Base-by-base conservation (phyloP, 1,140 invertebrate species). In the Conopomorpha cramerella region DNA sequence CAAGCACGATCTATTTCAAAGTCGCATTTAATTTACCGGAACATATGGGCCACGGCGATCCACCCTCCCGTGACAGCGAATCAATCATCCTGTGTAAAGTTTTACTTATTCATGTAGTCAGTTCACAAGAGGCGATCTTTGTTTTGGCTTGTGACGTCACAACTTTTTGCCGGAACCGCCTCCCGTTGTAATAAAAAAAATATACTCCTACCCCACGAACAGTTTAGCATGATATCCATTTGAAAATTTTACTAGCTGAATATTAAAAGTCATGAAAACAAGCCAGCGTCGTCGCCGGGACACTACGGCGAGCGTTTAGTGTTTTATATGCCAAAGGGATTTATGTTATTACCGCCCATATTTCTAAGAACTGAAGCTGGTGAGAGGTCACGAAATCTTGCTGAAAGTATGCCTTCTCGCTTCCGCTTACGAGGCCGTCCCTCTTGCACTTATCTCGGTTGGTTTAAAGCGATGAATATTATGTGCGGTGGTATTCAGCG, bases 241-340 rank as follows among this genome's bases (percentile, higher is more conserved):
- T n/a, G n/a, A n/a, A n/a, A n/a, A 51, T 47, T 49, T 46, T 46
- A 51, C 51, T 46, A 35, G 35, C 39, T 16, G 31, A 42, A 41
- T 39, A 43, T 51, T 48, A 41, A n/a, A 34, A 39, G 34, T 36
- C 39, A 38, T 53, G 48, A 51, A 54, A 54, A 49, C 41, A 41
- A 34, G 37, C 37, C 29, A 38, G 18, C 27, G 36, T 31, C 51
- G n/a, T n/a, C n/a, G n/a, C n/a, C n/a, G 50, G 56, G 58, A 66
- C 55, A 57, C 61, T 62, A 59, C 56, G 46, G 55, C 55, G 63
- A 68, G 54, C 70, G 64, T 73, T 77, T 78, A 77, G 73, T 77
- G 73, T 77, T 78, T 77, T 77, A 77, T 78, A 78, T 77, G 65
- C 76, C 64, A 60, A 71, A 70, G 62, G 72, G 74, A 78, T 78